Base-by-base conservation (phyloP, 37 sponge, comb jelly and placozoan species). In the Beroe ovata region DNA sequence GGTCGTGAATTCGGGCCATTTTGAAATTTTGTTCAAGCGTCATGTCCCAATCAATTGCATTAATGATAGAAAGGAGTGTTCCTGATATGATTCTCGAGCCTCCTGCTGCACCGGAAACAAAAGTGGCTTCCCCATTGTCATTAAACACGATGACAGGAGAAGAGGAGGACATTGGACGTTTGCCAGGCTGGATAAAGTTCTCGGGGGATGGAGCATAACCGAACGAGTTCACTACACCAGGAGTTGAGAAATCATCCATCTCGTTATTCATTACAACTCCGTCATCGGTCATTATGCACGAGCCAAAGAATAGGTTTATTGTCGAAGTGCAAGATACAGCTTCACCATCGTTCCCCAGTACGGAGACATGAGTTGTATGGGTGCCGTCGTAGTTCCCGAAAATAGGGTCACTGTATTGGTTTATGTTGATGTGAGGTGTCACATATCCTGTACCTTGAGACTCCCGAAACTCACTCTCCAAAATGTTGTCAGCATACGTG, bases 221-320 rank as follows among this genome's bases (percentile, higher is more conserved):
- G 41, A 60, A 95, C 21, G 11, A 32, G 60, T 93, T 95, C 22
- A 92, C 92, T 34, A 93, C 88, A 60, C 93, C 93, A 29, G 95
- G 95, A 71, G 92, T 88, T n/a, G 95, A 92, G 41, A 96, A 96
- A 39, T 96, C 96, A 30, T 95, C 96, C 96, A 96, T 96, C 59
- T 96, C 94, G 89, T 96, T 94, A 71, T 96, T 96, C 33, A 96
- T 91, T 23, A 96, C 89, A 25, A 96, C 91, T 21, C 96, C 96
- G 36, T 89, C 64, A 11, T 42, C 33, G 16, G 96, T 96, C 63
- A 96, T 91, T 22, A 96, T 29, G 6, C 90, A 60, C 19, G 96
- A 90, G n/a, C 96, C 96, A 91, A 96, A 96, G 72, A 89, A 92
- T 0, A 89, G 64, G 90, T 96, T 96, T 21, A 96, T 89, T 60